Evolutionary conservation across 1,140 invertebrate genomes (phyloP).

Genomic region (Nasonia vitripennis): DNA sequence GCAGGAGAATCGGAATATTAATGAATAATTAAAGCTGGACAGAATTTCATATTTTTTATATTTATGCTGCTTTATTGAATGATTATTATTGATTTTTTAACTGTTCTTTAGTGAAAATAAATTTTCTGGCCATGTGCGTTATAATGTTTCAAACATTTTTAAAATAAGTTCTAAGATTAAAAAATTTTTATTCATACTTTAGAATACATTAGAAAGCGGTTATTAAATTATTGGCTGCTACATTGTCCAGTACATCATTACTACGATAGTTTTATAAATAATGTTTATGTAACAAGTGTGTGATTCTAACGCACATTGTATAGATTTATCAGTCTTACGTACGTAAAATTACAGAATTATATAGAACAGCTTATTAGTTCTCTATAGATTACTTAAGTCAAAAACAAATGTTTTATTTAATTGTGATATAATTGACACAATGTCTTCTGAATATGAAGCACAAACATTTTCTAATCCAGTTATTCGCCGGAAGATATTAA

Average conservation of each 20-base stretch:
- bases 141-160: neutral
- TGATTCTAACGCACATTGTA: neutral
- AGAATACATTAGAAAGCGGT: neutral
- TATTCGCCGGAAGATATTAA: neutral
- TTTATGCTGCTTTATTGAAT: too few species aligned
- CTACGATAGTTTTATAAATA: neutral
- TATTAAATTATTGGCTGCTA: neutral
- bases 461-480: neutral
- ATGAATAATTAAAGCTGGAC: too few species aligned
- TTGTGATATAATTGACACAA: neutral
- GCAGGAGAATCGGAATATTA: too few species aligned
- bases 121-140: neutral
- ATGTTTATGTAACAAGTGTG: neutral
- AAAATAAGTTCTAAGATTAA: neutral
- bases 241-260: neutral
- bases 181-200: neutral
- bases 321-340: neutral
- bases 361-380: neutral
- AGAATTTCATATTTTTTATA: too few species aligned
- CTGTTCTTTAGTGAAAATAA: neutral
- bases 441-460: conserved; percentile 1
- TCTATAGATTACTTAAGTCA: neutral
- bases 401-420: neutral
- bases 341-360: neutral
- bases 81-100: neutral